These are phyloP conservation scores for Callyntrura guangdongensis DNA, from an alignment of 2,888 invertebrate species.

Conservation along the genomic window DNA sequence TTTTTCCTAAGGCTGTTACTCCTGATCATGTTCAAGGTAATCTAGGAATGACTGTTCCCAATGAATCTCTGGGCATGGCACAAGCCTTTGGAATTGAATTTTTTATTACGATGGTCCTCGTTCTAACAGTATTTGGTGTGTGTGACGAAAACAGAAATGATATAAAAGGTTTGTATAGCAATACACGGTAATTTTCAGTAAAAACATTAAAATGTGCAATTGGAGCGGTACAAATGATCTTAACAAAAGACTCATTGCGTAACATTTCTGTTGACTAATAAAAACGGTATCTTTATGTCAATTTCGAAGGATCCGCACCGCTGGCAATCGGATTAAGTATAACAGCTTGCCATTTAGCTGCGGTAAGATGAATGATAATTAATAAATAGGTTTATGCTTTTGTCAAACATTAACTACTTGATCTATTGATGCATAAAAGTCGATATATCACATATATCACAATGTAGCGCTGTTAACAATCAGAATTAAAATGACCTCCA, in stretches of 20 bases:
- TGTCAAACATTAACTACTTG: not conserved
- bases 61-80: slow-evolving; percentile 88
- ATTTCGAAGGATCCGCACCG: slow-evolving; percentile 89
- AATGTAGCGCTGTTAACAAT: slow-evolving; percentile 2
- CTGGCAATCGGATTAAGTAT: slow-evolving; percentile 96
- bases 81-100: slow-evolving; percentile 94
- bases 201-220: not conserved
- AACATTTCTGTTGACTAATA: not conserved
- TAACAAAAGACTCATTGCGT: not conserved
- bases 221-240: not conserved
- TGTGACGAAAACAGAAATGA: slow-evolving; percentile 93
- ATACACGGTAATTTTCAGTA: no score
- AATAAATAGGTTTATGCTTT: not conserved
- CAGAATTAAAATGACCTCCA: no score
- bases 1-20: slow-evolving; percentile 88
- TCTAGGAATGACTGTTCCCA: slow-evolving; percentile 91
- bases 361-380: slow-evolving; percentile 88
- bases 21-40: slow-evolving; percentile 88
- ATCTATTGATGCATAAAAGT: not conserved
- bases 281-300: not conserved
- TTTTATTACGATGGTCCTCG: slow-evolving; percentile 94
- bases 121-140: slow-evolving; percentile 95
- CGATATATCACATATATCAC: not conserved
- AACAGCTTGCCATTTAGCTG: slow-evolving; percentile 93
- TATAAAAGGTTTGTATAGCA: slow-evolving; percentile 88